Evolutionary conservation across 2,888 invertebrate genomes (phyloP).

Genomic region (Meteorus cinctellus): DNA sequence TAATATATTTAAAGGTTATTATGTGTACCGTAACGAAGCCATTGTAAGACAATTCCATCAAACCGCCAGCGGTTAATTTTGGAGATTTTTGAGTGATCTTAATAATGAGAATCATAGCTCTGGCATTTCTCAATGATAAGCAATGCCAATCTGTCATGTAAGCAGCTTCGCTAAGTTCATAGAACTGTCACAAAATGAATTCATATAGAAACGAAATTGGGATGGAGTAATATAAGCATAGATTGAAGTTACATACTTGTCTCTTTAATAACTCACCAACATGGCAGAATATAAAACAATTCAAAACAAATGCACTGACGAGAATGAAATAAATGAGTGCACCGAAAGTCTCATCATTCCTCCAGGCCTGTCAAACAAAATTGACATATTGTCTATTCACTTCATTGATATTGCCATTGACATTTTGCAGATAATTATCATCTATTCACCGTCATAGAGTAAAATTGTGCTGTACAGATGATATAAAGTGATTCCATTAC

Average conservation of each 20-base stretch:
- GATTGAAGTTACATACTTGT: background rate
- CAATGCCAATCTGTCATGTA: conserved; percentile 53
- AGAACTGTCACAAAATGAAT: conserved; percentile 51
- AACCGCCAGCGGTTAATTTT: conserved; percentile 60
- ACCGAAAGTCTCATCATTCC: conserved; percentile 47
- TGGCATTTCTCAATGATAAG: conserved; percentile 39
- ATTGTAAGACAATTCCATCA: conserved; percentile 56
- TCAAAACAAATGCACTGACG: conserved; percentile 48
- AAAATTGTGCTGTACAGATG: conserved; percentile 41
- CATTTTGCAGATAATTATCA: background rate
- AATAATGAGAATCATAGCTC: conserved; percentile 43
- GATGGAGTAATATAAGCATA: conserved; percentile 13
- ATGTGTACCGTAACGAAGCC: conserved; percentile 56
- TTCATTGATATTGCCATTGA: background rate
- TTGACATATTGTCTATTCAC: background rate
- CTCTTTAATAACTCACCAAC: conserved; percentile 11
- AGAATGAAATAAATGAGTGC: conserved; percentile 48
- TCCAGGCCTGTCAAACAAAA: conserved; percentile 49
- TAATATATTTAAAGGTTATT: background rate
- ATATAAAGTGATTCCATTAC: conserved; percentile 31
- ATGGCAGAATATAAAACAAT: conserved; percentile 51
- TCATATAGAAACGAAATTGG: conserved; percentile 20
- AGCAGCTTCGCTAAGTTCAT: conserved; percentile 53
- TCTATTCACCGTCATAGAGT: conserved; percentile 36
- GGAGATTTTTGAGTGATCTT: conserved; percentile 39